These are phyloP conservation scores for Crenichthys baileyi DNA, from an alignment of 2,797 vertebrate genomes.

Conservation along the genomic window DNA sequence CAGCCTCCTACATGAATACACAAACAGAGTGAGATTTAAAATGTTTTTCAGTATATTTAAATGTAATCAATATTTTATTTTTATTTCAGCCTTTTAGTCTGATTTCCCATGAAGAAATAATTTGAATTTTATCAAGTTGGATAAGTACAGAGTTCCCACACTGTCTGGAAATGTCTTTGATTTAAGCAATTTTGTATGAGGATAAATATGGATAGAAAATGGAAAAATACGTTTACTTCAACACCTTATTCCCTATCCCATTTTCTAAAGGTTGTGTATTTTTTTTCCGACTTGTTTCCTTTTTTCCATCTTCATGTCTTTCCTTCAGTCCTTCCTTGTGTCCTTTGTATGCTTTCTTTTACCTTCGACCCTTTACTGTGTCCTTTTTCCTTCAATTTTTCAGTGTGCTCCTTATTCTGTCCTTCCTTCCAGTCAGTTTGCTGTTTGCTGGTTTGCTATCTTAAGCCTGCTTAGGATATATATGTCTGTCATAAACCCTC, in stretches of 20 bases:
- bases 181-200: neutral
- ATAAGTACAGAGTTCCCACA: neutral
- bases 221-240: neutral
- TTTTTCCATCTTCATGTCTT: neutral
- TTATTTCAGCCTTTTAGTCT: neutral
- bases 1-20: neutral
- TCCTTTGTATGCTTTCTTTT: neutral
- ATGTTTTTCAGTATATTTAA: too few species aligned
- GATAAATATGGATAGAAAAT: neutral
- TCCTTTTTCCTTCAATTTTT: neutral
- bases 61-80: neutral
- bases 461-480: neutral
- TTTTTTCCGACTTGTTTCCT: neutral
- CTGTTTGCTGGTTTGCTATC: neutral
- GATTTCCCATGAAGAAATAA: neutral
- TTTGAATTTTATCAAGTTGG: neutral
- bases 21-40: too few species aligned
- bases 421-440: neutral
- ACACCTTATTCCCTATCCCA: neutral
- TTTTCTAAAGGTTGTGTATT: neutral
- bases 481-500: neutral
- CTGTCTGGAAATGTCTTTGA: neutral
- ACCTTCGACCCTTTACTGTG: neutral
- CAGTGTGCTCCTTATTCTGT: too few species aligned
- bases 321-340: too few species aligned